Base-by-base conservation (phyloP, 2,797 vertebrate genomes). In the Siniperca scherzeri region DNA sequence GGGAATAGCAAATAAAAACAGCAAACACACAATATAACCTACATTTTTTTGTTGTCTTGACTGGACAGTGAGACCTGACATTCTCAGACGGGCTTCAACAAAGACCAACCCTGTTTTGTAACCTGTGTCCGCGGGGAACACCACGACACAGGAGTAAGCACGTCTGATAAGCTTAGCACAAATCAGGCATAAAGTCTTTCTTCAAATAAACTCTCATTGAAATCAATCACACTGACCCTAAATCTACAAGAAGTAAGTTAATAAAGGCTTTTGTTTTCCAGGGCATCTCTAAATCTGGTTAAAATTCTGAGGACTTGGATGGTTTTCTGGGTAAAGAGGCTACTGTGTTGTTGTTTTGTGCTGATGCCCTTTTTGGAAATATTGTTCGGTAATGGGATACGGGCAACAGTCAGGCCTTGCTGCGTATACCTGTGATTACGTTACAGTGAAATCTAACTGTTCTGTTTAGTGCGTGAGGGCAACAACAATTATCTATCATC, bases 361-460 rank as follows among this genome's bases (percentile, higher is more conserved):
- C 57, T 40, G 42, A 59, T 65, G 44, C 74, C 73, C n/a, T n/a
- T n/a, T n/a, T n/a, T n/a, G n/a, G n/a, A n/a, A n/a, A n/a, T n/a
- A n/a, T n/a, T n/a, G n/a, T n/a, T 83, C 60, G 6, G 76, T 85
- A 74, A 84, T 61, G 13, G 40, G 74, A 91, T 83, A 46, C 46
- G 70, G 77, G 73, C 81, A 55, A 72, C 72, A 65, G 55, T 38
- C 70, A 46, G 62, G 57, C 73, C 46, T 57, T 46, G 84, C 72
- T 78, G 83, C 87, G 90, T 70, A 92, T 52, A 83, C 70, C 71
- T 91, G 87, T 91, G 82, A 93, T 90, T 84, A 92, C 74, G 25
- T 81, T 66, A 84, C 82, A 90, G 62, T 82, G 89, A 87, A 83
- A 92, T 86, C 19, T 66, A 82, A 87, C 84, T 69, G 80, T 72